These are phyloP conservation scores for Cassiopea xamachana DNA, from an alignment of 30 jellyfish, hydroid and myxozoan species.

Conservation along the genomic window DNA sequence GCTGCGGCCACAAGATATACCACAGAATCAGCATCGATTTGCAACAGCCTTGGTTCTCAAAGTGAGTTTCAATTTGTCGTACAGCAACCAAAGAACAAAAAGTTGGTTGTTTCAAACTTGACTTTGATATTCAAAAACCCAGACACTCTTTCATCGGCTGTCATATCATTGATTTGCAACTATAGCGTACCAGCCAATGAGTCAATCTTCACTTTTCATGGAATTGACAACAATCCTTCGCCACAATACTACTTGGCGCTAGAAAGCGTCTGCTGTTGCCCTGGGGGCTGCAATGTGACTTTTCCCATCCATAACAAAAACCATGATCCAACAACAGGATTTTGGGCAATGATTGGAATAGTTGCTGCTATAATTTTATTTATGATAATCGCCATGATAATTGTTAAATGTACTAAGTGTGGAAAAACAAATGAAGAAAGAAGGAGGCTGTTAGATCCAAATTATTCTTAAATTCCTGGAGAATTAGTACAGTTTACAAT, in stretches of 20 bases:
- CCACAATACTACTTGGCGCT: conserved; percentile 36
- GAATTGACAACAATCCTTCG: conserved; percentile 8
- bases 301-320: background rate
- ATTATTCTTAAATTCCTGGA: background rate
- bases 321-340: conserved; percentile 16
- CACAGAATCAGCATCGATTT: conserved; percentile 16
- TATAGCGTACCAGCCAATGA: conserved; percentile 47
- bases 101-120: conserved; percentile 24
- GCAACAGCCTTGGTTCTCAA: conserved; percentile 58
- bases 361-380: conserved; percentile 5
- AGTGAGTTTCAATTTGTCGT: background rate
- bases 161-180: conserved; percentile 54
- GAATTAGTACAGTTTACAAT: no score
- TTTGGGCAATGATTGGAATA: conserved; percentile 50
- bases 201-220: conserved; percentile 37
- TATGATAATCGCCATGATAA: background rate
- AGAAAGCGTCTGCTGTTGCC: conserved; percentile 68
- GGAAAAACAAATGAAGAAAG: conserved; percentile 6
- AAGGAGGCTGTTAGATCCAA: conserved; percentile 26
- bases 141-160: conserved; percentile 11
- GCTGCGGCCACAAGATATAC: conserved; percentile 71
- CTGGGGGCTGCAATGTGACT: conserved; percentile 50
- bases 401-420: background rate
- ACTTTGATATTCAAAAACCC: conserved; percentile 14
- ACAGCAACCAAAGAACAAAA: background rate